phyloP scores from a whole-genome alignment of 2,113 vertebrate genomes.

The Lathamus discolor region DNA sequence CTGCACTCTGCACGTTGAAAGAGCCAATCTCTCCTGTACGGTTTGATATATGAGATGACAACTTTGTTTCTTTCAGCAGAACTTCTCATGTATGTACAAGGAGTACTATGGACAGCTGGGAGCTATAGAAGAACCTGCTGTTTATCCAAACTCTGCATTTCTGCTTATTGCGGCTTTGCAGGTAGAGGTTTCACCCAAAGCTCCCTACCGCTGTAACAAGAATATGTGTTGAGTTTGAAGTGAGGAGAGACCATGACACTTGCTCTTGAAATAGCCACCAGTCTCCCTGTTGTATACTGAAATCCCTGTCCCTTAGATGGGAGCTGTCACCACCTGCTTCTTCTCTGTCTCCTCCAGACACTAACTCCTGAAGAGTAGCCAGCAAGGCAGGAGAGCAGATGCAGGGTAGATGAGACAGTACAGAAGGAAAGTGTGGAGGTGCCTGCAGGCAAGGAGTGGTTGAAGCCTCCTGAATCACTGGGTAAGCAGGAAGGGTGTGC shows the following conservation, averaged over 20 bases:
- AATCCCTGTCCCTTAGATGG: neutral
- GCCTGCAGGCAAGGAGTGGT: neutral
- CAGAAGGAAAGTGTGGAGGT: neutral
- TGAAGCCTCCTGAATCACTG: neutral
- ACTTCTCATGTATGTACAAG: neutral
- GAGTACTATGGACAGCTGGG: neutral
- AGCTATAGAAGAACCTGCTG: neutral
- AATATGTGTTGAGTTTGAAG: neutral
- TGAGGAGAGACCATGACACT: neutral
- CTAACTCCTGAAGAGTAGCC: neutral
- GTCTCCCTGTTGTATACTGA: neutral
- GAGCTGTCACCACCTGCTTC: neutral
- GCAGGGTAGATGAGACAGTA: neutral
- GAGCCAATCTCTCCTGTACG: neutral
- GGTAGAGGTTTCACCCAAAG: neutral
- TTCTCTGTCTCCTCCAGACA: neutral
- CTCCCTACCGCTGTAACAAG: neutral
- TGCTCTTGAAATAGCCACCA: neutral
- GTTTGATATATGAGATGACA: neutral
- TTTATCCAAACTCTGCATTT: neutral
- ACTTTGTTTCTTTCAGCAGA: neutral
- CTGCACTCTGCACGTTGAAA: neutral
- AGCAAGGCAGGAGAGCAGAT: neutral
- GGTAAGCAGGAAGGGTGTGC: neutral
- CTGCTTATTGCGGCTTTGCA: neutral